Conservation (phyloP, 2,797 vertebrate genomes). For the Enteromius unitaeniatus region DNA sequence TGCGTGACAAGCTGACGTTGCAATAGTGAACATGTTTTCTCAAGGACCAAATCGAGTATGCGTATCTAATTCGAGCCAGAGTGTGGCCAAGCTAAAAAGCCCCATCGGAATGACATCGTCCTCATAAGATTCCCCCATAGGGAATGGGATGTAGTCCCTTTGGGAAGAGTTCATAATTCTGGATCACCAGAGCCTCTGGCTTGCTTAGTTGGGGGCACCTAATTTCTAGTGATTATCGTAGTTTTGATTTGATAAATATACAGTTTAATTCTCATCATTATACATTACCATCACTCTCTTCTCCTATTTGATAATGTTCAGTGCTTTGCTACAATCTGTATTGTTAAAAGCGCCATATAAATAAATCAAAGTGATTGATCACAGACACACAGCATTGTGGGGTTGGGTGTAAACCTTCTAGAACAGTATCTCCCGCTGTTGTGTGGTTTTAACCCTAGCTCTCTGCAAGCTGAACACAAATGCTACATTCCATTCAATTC, state of each 20-base stretch:
- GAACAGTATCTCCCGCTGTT: slow-evolving; percentile 6
- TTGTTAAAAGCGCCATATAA: too few species aligned
- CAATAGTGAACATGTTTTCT: slow-evolving; percentile 50
- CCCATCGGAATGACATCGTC: slow-evolving; percentile 38
- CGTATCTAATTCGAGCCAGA: slow-evolving; percentile 54
- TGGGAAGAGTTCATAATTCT: slow-evolving; percentile 13
- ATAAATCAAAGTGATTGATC: neutral
- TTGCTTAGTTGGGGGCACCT: too few species aligned
- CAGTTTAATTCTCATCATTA: too few species aligned
- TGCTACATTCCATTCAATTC: neutral
- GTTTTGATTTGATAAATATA: too few species aligned
- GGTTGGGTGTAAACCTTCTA: slow-evolving; percentile 13
- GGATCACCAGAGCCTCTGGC: neutral
- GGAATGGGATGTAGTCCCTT: slow-evolving; percentile 27
- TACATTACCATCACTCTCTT: too few species aligned
- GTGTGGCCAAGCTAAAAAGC: slow-evolving; percentile 28
- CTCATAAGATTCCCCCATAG: slow-evolving; percentile 27
- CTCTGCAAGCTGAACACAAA: slow-evolving; percentile 3
- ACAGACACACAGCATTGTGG: slow-evolving; percentile 11
- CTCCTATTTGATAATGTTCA: too few species aligned
- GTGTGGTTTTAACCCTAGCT: slow-evolving; percentile 28
- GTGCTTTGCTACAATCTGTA: too few species aligned
- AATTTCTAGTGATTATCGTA: too few species aligned
- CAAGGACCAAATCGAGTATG: slow-evolving; percentile 52
- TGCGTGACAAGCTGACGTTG: slow-evolving; percentile 41